Conservation (phyloP, 2,113 vertebrate genomes). For the Peromyscus leucopus region DNA sequence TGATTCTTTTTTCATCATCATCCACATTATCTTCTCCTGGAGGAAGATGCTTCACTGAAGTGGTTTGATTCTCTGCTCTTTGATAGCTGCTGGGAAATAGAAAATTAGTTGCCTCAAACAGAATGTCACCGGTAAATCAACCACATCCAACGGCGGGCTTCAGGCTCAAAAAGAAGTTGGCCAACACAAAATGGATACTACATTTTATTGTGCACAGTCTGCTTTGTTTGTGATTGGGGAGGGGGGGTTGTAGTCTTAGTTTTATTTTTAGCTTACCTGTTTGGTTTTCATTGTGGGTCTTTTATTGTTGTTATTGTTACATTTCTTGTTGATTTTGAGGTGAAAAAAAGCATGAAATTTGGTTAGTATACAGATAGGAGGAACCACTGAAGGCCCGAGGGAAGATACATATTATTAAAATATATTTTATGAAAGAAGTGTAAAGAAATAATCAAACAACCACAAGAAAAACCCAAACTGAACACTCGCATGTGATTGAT, state of each 20-base stretch:
- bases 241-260: not conserved
- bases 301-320: not conserved
- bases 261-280: not conserved
- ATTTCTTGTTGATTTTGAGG: not conserved
- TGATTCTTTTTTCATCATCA: no score
- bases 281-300: not conserved
- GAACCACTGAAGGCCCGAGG: no score
- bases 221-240: not conserved
- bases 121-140: not conserved
- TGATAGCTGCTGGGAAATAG: not conserved
- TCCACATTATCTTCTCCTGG: not conserved
- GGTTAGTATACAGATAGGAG: not conserved
- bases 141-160: no score
- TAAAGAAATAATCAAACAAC: not conserved
- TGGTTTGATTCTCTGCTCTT: not conserved
- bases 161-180: accelerated
- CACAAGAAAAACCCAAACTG: not conserved
- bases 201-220: not conserved
- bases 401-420: not conserved
- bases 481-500: not conserved
- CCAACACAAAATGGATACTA: not conserved
- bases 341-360: not conserved
- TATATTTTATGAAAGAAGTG: not conserved
- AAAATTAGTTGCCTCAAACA: not conserved
- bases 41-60: not conserved